Base-by-base conservation (phyloP, 2,797 vertebrate genomes). In the Malurus splendens region DNA sequence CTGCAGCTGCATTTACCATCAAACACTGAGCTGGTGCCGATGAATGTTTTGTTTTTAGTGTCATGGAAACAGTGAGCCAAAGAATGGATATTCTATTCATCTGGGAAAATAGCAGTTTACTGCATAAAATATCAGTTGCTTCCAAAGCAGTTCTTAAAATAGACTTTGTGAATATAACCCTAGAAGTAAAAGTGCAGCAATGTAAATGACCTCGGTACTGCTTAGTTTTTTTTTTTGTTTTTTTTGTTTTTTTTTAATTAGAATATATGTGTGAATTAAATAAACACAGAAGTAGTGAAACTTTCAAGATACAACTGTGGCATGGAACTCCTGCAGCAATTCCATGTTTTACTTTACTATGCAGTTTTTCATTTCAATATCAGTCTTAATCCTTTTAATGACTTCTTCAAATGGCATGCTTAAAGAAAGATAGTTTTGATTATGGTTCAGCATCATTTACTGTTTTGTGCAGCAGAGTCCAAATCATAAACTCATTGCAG, bases 1-100 rank as follows among this genome's bases (percentile, higher is more conserved):
- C 94, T 96, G 95, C 97, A 97, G 97, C 96, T 98, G 97, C 96
- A 95, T 97, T 97, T 97, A 94, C 96, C 96, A 96, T 97, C 96
- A 97, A 93, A 96, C 95, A 95, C 87, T 38, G 93, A 93, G 91
- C 91, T 96, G 92, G 90, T 96, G 94, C 96, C 94, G 95, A 96
- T 96, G 95, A 95, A 93, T 97, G 96, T 97, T 98, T 96, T 97
- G 96, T 95, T 97, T 97, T 96, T 97, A 97, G 96, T 97, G 97
- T 97, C 97, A 97, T 97, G 97, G 97, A 97, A 98, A 98, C 97
- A 96, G 96, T 95, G 96, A 97, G 93, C 95, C 94, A 91, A 94
- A 96, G 96, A 97, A 96, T 96, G 96, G 96, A 97, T 97, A 96
- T 97, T 97, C 95, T 96, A 90, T 97, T 97, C 96, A 96, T 97